phyloP scores from a whole-genome alignment of 2,113 vertebrate species.

The Glaucidium brasilianum region DNA sequence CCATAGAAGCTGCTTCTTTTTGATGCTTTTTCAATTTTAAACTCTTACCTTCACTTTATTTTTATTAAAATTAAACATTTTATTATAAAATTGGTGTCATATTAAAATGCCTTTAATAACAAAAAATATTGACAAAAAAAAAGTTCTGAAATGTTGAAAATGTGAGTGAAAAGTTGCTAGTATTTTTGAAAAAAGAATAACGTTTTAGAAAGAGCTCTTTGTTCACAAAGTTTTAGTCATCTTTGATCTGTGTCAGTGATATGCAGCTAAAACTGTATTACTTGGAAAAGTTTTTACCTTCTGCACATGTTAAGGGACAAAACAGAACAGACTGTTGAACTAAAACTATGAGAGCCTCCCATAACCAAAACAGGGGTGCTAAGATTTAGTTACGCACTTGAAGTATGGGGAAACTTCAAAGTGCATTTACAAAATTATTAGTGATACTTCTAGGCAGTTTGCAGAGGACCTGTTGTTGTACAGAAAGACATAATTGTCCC shows the following conservation, averaged over 20 bases:
- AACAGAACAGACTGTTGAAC: background rate
- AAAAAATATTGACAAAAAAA: background rate
- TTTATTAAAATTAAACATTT: background rate
- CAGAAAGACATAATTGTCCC: background rate
- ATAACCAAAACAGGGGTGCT: background rate
- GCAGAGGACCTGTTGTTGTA: background rate
- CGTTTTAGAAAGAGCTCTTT: background rate
- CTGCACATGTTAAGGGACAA: background rate
- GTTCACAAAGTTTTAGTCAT: background rate
- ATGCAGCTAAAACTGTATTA: background rate
- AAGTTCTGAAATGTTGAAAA: background rate
- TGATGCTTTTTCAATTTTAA: background rate
- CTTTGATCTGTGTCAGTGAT: background rate
- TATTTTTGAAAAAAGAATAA: background rate
- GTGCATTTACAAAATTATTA: background rate
- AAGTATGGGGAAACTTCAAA: background rate
- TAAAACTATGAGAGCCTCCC: background rate
- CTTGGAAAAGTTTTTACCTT: background rate
- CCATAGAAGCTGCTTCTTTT: background rate
- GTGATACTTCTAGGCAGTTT: background rate
- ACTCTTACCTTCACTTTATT: background rate
- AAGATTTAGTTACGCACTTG: background rate
- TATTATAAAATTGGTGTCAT: background rate
- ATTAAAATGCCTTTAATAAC: background rate
- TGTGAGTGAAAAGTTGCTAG: background rate